Evolutionary conservation across 2,797 vertebrate genomes (phyloP).

Genomic region (Hydrophis major): DNA sequence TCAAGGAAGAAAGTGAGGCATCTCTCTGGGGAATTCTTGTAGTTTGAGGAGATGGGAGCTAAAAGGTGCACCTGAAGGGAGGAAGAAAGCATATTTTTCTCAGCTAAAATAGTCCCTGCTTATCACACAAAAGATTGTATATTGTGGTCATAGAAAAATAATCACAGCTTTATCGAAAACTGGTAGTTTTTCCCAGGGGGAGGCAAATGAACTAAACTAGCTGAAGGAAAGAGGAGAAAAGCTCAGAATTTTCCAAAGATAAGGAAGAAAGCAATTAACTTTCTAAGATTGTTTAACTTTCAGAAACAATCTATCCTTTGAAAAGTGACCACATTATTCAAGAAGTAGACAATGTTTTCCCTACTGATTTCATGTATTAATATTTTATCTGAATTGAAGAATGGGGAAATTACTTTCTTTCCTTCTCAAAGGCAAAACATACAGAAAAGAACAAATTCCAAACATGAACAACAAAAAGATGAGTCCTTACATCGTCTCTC

Average conservation of each 20-base stretch:
- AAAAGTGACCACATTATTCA: not conserved
- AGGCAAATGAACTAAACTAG: not conserved
- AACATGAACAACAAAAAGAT: not conserved
- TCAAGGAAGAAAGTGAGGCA: slow-evolving; percentile 13
- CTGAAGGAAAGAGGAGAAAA: not conserved
- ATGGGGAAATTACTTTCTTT: not conserved
- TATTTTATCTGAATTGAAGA: not conserved
- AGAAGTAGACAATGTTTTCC: not conserved
- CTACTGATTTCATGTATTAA: not conserved
- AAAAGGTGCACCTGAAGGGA: slow-evolving; percentile 10
- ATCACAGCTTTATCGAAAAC: slow-evolving; percentile 15
- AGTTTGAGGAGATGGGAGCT: not conserved
- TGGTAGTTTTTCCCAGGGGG: slow-evolving; percentile 13
- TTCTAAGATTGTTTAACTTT: slow-evolving; percentile 4
- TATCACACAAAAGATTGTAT: slow-evolving; percentile 46
- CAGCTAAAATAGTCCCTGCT: slow-evolving; percentile 31
- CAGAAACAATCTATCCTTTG: not conserved
- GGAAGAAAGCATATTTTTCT: slow-evolving; percentile 17
- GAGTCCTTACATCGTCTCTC: not conserved
- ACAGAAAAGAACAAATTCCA: not conserved
- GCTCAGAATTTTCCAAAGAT: slow-evolving; percentile 15
- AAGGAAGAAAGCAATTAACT: slow-evolving; percentile 17
- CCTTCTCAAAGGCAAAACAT: not conserved
- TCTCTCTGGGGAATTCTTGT: not conserved
- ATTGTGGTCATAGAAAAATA: slow-evolving; percentile 30